Evolutionary conservation across 1,140 invertebrate genomes (phyloP).

Genomic region (Lepidurus packardi): DNA sequence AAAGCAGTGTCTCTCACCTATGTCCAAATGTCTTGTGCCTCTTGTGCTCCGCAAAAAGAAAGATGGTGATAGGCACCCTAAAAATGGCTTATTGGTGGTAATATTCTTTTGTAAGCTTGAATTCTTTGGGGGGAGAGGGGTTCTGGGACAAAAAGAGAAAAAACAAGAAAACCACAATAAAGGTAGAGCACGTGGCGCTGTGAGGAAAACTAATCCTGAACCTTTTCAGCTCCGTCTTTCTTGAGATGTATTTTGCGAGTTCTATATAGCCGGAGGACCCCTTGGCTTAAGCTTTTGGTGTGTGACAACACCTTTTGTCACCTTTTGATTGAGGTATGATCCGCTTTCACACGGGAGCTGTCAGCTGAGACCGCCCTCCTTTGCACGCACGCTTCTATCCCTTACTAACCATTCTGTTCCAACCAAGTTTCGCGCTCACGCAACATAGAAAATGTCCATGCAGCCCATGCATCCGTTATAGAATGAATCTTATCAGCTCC

Average conservation of each 20-base stretch:
- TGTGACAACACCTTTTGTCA: slow-evolving; percentile 15
- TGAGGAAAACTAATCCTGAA: slow-evolving; percentile 15
- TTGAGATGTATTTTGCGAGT: background rate
- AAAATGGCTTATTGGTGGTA: background rate
- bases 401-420: background rate
- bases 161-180: background rate
- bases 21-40: background rate
- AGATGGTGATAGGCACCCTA: background rate
- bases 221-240: background rate
- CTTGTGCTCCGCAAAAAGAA: background rate
- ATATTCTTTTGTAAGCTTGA: background rate
- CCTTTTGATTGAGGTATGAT: slow-evolving; percentile 19
- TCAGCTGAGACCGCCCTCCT: background rate
- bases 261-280: background rate
- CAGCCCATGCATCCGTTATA: background rate
- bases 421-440: background rate
- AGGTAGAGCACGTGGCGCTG: background rate
- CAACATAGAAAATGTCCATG: background rate
- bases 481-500: background rate
- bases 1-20: background rate
- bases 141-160: no score
- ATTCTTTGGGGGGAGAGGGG: no score
- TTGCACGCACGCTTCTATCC: background rate
- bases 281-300: slow-evolving; percentile 11
- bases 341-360: slow-evolving; percentile 5